Conservation (phyloP, 2,888 invertebrate genomes). For the Harpalus rufipes region DNA sequence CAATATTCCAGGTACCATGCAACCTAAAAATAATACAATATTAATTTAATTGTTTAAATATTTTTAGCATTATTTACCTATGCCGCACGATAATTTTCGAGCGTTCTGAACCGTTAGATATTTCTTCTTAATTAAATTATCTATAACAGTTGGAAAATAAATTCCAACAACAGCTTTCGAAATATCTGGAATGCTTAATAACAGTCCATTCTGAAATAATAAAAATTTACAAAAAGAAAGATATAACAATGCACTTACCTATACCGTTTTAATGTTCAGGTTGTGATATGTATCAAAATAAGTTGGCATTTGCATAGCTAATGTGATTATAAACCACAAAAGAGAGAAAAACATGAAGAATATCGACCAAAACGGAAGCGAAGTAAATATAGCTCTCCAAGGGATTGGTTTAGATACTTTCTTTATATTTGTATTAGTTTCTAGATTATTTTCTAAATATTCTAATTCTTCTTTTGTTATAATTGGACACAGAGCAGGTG, state of each 20-base stretch:
- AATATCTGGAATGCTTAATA: slow-evolving; percentile 54
- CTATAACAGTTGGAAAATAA: slow-evolving; percentile 36
- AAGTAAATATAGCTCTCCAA: slow-evolving; percentile 40
- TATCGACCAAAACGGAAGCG: slow-evolving; percentile 46
- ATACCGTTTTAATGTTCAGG: slow-evolving; percentile 55
- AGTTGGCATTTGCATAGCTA: slow-evolving; percentile 56
- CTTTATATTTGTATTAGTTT: slow-evolving; percentile 9
- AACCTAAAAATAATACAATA: slow-evolving; percentile 23
- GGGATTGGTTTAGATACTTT: slow-evolving; percentile 11
- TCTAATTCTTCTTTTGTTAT: slow-evolving; percentile 44
- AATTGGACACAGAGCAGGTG: slow-evolving; percentile 33
- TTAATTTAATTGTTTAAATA: not conserved
- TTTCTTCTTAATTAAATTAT: slow-evolving; percentile 33
- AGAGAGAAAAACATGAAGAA: slow-evolving; percentile 33
- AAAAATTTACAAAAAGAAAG: not conserved
- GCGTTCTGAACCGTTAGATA: slow-evolving; percentile 20
- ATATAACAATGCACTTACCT: not conserved
- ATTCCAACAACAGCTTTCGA: slow-evolving; percentile 33
- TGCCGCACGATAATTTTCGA: slow-evolving; percentile 36
- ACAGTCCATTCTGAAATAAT: slow-evolving; percentile 30
- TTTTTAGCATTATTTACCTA: slow-evolving; percentile 7
- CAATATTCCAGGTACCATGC: slow-evolving; percentile 40
- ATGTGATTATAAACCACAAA: slow-evolving; percentile 48
- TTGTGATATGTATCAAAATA: slow-evolving; percentile 49
- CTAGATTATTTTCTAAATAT: slow-evolving; percentile 36